Conservation (phyloP, 2,888 invertebrate species). For the Ptilodon capucinus region DNA sequence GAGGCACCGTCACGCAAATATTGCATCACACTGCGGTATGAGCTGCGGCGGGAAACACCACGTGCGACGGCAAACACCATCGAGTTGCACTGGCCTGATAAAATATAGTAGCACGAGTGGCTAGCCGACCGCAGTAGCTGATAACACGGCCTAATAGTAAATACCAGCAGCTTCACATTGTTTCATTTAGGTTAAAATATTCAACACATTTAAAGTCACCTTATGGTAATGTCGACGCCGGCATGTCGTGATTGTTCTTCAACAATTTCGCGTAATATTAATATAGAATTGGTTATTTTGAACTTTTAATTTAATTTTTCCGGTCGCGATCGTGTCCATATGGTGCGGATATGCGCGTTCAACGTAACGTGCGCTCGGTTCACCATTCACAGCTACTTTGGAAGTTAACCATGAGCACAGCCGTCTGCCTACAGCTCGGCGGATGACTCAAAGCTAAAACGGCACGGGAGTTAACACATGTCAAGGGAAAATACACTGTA, state of each 20-base stretch:
- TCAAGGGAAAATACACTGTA: constrained; percentile 31
- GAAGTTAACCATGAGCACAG: constrained; percentile 61
- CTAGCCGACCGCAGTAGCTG: constrained; percentile 43
- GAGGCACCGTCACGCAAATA: constrained; percentile 62
- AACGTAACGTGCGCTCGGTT: constrained; percentile 55
- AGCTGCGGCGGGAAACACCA: constrained; percentile 55
- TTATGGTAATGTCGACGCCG: constrained; percentile 4
- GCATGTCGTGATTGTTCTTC: neutral
- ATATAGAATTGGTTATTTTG: neutral
- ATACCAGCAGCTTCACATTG: constrained; percentile 32
- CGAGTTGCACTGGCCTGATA: constrained; percentile 54
- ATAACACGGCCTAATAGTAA: constrained; percentile 56
- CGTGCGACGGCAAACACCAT: constrained; percentile 56
- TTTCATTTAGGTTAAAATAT: constrained; percentile 63
- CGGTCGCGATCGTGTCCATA: constrained; percentile 52
- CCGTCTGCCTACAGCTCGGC: constrained; percentile 55
- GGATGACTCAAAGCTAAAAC: constrained; percentile 48
- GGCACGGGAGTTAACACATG: constrained; percentile 35
- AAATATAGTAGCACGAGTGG: constrained; percentile 33
- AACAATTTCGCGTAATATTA: neutral
- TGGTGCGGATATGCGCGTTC: constrained; percentile 50
- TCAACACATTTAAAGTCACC: constrained; percentile 39
- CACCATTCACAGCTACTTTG: constrained; percentile 63
- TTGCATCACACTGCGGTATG: constrained; percentile 68
- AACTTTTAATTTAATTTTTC: constrained; percentile 13